Evolutionary conservation across 2,888 invertebrate species (phyloP).

Genomic region (Parthenolecanium corni): DNA sequence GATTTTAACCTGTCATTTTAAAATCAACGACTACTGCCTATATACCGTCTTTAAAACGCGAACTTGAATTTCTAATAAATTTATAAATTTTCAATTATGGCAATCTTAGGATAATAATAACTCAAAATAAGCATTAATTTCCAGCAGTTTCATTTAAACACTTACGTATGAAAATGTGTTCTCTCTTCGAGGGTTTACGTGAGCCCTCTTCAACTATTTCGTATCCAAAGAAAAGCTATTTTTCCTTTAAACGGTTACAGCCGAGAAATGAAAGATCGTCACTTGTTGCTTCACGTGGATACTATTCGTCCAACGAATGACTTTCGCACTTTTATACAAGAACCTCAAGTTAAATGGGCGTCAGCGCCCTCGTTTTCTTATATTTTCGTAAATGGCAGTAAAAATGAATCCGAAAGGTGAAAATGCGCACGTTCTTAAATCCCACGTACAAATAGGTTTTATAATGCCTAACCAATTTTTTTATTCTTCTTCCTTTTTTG

Average conservation of each 20-base stretch:
- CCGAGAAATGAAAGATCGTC: background rate
- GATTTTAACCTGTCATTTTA: too few relatives aligned
- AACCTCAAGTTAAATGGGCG: slow-evolving; percentile 9
- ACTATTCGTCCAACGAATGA: slow-evolving; percentile 7
- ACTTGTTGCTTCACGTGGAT: slow-evolving; percentile 13
- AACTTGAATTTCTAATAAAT: background rate
- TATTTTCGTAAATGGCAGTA: slow-evolving; percentile 5
- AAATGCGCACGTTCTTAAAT: slow-evolving; percentile 6
- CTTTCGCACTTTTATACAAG: slow-evolving; percentile 21
- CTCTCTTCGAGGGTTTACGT: background rate
- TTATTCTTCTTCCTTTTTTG: too few relatives aligned
- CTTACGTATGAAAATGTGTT: too few relatives aligned
- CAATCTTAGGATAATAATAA: too few relatives aligned
- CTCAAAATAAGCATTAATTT: background rate
- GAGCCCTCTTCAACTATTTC: background rate
- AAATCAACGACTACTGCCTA: too few relatives aligned
- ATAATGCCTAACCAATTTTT: too few relatives aligned
- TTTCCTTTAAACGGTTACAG: background rate
- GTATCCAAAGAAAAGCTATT: background rate
- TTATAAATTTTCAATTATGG: background rate
- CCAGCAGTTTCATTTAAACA: too few relatives aligned
- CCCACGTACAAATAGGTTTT: slow-evolving; percentile 18
- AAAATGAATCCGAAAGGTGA: slow-evolving; percentile 1
- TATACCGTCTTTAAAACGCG: background rate
- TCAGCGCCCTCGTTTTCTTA: slow-evolving; percentile 19